Conservation (phyloP, 2,888 invertebrate species). For the Papilio elwesi region DNA sequence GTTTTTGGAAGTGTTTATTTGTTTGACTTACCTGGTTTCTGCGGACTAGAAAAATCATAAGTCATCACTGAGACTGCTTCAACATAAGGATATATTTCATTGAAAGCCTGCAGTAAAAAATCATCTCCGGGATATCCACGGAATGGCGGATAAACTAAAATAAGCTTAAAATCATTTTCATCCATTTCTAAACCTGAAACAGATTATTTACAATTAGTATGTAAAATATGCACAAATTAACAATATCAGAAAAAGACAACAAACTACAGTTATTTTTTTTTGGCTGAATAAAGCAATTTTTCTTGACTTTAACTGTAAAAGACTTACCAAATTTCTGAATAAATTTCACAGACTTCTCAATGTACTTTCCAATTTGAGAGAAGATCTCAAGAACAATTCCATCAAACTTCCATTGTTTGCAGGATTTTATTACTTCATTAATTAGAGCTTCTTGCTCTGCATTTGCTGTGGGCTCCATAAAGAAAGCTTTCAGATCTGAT, state of each 20-base stretch:
- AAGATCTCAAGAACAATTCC: slow-evolving; percentile 96
- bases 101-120: slow-evolving; percentile 90
- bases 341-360: slow-evolving; percentile 86
- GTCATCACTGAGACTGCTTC: slow-evolving; percentile 98
- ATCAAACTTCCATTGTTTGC: slow-evolving; percentile 91
- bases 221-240: neutral
- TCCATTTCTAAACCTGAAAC: slow-evolving; percentile 83
- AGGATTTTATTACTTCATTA: slow-evolving; percentile 87
- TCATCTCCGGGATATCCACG: slow-evolving; percentile 86
- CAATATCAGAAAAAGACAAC: neutral
- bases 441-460: slow-evolving; percentile 88
- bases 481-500: slow-evolving; percentile 89
- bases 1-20: neutral
- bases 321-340: slow-evolving; percentile 86
- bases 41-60: slow-evolving; percentile 94
- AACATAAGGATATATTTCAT: slow-evolving; percentile 89
- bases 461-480: slow-evolving; percentile 86
- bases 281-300: no score
- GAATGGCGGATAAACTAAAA: slow-evolving; percentile 93
- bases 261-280: neutral
- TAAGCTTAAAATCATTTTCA: slow-evolving; percentile 84
- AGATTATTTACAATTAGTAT: neutral
- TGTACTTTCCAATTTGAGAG: slow-evolving; percentile 89
- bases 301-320: neutral
- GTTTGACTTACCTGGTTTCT: slow-evolving; percentile 86